These are phyloP conservation scores for Elanus axillaris DNA, from an alignment of 2,113 vertebrate genomes.

Conservation along the genomic window DNA sequence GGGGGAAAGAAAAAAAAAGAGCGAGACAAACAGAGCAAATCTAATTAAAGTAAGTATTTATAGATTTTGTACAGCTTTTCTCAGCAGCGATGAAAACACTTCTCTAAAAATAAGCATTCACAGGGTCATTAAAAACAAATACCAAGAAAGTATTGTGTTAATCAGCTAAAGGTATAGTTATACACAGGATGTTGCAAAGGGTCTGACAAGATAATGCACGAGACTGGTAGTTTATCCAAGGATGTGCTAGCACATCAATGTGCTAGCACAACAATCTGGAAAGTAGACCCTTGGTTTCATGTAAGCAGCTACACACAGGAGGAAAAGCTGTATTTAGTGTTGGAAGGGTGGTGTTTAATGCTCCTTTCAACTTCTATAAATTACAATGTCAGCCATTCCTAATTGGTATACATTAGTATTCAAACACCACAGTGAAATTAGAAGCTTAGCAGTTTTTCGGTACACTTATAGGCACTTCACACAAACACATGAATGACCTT, in stretches of 20 bases:
- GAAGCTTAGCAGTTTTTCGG: neutral
- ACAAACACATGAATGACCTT: neutral
- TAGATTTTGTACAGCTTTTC: neutral
- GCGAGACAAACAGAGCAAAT: neutral
- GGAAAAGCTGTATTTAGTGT: slow-evolving; percentile 7
- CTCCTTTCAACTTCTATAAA: slow-evolving; percentile 39
- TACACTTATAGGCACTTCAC: neutral
- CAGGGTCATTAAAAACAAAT: neutral
- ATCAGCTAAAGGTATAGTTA: neutral
- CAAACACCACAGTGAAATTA: neutral
- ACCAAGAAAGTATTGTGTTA: neutral
- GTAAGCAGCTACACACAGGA: neutral
- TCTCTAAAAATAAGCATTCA: neutral
- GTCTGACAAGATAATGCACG: neutral
- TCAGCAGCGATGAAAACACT: neutral
- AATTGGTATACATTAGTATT: slow-evolving; percentile 16
- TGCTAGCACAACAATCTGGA: neutral
- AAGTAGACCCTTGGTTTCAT: neutral
- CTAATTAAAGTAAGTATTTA: slow-evolving; percentile 8
- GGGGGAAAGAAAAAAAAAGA: neutral
- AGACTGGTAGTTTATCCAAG: neutral
- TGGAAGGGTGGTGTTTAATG: slow-evolving; percentile 11
- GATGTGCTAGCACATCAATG: neutral
- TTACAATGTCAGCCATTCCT: neutral
- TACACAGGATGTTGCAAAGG: neutral